Conservation (phyloP, 2,113 vertebrate genomes). For the Panurus biarmicus region DNA sequence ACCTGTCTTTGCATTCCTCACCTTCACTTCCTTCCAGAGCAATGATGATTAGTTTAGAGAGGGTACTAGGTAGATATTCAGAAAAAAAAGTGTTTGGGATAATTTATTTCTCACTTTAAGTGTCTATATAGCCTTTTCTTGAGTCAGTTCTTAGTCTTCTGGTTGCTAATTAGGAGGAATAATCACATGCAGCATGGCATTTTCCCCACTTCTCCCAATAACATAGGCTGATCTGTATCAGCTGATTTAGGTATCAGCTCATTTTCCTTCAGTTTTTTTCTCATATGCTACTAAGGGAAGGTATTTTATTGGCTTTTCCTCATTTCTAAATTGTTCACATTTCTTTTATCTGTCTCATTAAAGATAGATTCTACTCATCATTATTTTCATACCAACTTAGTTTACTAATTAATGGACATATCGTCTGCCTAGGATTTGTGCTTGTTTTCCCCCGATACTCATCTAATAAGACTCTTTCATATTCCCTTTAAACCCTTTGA, state of each 20-base stretch:
- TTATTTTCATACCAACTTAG: not conserved
- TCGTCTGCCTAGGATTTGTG: not conserved
- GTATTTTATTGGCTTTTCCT: not conserved
- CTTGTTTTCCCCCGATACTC: not conserved
- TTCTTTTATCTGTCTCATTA: conserved; percentile 5
- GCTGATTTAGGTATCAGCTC: not conserved
- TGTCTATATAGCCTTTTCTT: not conserved
- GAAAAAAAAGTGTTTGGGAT: not conserved
- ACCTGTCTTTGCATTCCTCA: not conserved
- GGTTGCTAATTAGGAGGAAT: not conserved
- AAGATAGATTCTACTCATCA: not conserved
- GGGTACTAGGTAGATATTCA: not conserved
- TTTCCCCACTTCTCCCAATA: not conserved
- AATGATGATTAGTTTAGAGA: not conserved
- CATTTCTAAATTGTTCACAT: not conserved
- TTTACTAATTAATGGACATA: conserved; percentile 33
- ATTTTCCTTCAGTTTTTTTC: not conserved
- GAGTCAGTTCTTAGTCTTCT: not conserved
- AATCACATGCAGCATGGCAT: not conserved
- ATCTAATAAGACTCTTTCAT: not conserved
- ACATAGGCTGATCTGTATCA: not conserved
- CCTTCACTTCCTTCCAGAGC: not conserved
- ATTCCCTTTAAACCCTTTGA: conserved; percentile 22
- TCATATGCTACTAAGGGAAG: not conserved
- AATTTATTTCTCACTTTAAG: not conserved